phyloP scores from a whole-genome alignment of 1,140 invertebrate genomes.

The Solenopsis invicta region DNA sequence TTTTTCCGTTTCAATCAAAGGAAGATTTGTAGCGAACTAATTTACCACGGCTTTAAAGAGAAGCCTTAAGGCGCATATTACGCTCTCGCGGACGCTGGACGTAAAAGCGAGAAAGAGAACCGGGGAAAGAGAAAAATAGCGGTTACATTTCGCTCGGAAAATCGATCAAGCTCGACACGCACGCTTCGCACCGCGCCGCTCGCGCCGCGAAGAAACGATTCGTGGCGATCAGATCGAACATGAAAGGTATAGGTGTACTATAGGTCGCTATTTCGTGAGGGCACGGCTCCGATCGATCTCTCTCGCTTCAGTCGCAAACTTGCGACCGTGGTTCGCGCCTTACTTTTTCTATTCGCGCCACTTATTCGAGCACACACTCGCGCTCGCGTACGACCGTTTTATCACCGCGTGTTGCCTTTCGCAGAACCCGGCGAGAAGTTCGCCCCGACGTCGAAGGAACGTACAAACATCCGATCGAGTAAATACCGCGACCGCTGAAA shows the following conservation, averaged over 20 bases:
- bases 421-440: slow-evolving; percentile 60
- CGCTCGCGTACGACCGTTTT: slow-evolving; percentile 18
- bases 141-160: slow-evolving; percentile 21
- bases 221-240: slow-evolving; percentile 53
- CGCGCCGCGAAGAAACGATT: slow-evolving; percentile 44
- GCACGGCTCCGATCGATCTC: slow-evolving; percentile 52
- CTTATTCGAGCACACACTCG: slow-evolving; percentile 32
- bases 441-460: slow-evolving; percentile 45
- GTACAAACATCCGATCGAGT: slow-evolving; percentile 74
- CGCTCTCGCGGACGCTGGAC: slow-evolving; percentile 18
- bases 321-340: slow-evolving; percentile 9
- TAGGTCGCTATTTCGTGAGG: slow-evolving; percentile 38
- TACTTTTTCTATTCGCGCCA: slow-evolving; percentile 42
- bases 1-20: slow-evolving; percentile 25
- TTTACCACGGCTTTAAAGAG: slow-evolving; percentile 58
- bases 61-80: slow-evolving; percentile 40
- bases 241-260: slow-evolving; percentile 7
- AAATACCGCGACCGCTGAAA: slow-evolving; percentile 74
- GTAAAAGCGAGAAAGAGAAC: neutral
- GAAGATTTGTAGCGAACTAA: slow-evolving; percentile 52
- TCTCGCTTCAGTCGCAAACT: slow-evolving; percentile 32
- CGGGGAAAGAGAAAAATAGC: slow-evolving; percentile 16
- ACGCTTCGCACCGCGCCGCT: neutral
- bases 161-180: slow-evolving; percentile 58
- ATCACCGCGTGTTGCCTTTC: neutral